Base-by-base conservation (phyloP, 2,113 vertebrate genomes). In the Taurulus bubalis region DNA sequence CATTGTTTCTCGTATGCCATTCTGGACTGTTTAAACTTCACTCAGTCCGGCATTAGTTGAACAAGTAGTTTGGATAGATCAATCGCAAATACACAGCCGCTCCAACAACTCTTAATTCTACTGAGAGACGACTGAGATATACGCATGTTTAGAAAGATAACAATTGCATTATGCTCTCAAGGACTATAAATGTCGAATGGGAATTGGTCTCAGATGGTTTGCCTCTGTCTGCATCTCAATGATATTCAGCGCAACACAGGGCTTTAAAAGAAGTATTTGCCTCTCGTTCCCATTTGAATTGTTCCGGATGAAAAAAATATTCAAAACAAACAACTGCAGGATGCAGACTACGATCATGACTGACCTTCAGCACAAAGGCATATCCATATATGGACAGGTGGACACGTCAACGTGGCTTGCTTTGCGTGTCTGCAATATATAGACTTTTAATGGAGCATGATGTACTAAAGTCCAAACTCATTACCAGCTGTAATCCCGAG, bases 121-220 rank as follows among this genome's bases (percentile, higher is more conserved):
- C 56, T 1, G 59, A 89, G 79, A 86, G 72, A 76, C 70, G 18
- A 75, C 56, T 12, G 55, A 89, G 84, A 88, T 88, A 86, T 84
- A 66, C 75, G 82, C 84, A 79, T 87, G 85, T 87, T 90, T 85
- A 76, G 78, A 82, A 79, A 89, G 88, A 92, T 93, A 93, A 87
- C 85, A 82, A 85, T 92, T 88, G 87, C 84, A 90, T 90, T 91
- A 85, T 89, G 86, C 87, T 90, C 86, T 85, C 87, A 89, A 93
- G 87, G 90, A 85, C 89, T 90, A 87, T 85, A 79, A 86, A 89
- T 85, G 91, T 90, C 70, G 56, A 89, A 84, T 79, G 85, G 80
- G 87, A 89, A 84, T 85, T 87, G 82, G 83, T 86, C 78, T 89
- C 76, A n/a, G 62, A 83, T 62, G 66, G 75, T 80, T 83, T 80